Base-by-base conservation (phyloP, 2,888 invertebrate species). In the Orthonychiurus folsomi region DNA sequence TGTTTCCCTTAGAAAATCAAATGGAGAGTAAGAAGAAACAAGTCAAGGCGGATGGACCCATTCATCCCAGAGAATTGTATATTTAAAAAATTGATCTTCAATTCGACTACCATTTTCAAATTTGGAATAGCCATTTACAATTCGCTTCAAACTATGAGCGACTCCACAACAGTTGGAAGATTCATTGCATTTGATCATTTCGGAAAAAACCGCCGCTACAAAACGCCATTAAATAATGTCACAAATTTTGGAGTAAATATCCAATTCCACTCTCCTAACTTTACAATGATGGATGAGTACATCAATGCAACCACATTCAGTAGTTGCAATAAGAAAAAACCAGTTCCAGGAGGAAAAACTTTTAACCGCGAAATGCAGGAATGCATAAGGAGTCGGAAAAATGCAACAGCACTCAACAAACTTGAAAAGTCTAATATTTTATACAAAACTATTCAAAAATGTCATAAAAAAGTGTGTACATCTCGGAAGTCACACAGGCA, bases 141-240 rank as follows among this genome's bases (percentile, higher is more conserved):
- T 37, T 37, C 37, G 9, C n/a, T n/a, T n/a, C n/a, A n/a, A n/a
- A n/a, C n/a, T n/a, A n/a, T n/a, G n/a, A n/a, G n/a, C n/a, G n/a
- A n/a, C n/a, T n/a, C n/a, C n/a, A n/a, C n/a, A n/a, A 37, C 56
- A 9, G 21, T 48, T 9, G 59, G 50, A 2, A 48, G 9, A 23
- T 59, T 59, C 59, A 24, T 59, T 21, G 59, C 59, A 3, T 37
- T 59, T 50, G 18, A 50, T 23, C 48, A 50, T 20, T 18, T 3
- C 3, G 59, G 59, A n/a, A 26, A 47, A 23, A 9, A 15, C 2
- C 2, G 20, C 3, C 18, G 21, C 9, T 59, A 59, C 24, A 50
- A 12, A 23, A 18, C 48, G 50, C 20, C n/a, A 59, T n/a, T 59
- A 21, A 2, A 5, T 3, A 47, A 59, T 23, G 28, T 48, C 9